These are phyloP conservation scores for Dromius quadrimaculatus DNA, from an alignment of 2,888 invertebrate genomes.

Conservation along the genomic window DNA sequence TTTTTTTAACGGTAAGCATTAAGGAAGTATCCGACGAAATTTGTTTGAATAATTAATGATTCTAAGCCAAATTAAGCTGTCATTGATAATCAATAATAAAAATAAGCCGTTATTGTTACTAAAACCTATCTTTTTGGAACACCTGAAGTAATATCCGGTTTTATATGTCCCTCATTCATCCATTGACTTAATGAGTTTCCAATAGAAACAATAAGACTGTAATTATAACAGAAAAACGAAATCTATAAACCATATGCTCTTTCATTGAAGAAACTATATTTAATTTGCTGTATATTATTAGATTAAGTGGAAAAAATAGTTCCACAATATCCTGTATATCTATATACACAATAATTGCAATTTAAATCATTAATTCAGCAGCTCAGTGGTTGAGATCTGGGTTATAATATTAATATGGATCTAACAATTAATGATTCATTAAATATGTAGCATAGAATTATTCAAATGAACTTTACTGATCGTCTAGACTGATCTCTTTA, in stretches of 20 bases:
- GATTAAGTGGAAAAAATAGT: not conserved
- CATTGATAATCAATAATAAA: slow-evolving; percentile 18
- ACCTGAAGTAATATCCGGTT: slow-evolving; percentile 30
- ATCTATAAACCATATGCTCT: not conserved
- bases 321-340: slow-evolving; percentile 8
- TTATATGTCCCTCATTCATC: slow-evolving; percentile 4
- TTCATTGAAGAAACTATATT: not conserved
- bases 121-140: slow-evolving; percentile 15
- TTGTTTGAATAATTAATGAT: too few relatives aligned
- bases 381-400: slow-evolving; percentile 12
- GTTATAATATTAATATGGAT: slow-evolving; percentile 30
- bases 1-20: too few relatives aligned
- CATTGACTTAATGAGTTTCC: slow-evolving; percentile 11
- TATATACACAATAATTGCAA: slow-evolving; percentile 18
- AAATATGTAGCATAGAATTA: slow-evolving; percentile 20
- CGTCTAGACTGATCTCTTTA: slow-evolving; percentile 1
- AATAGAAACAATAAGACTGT: slow-evolving; percentile 11
- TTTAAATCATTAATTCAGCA: not conserved
- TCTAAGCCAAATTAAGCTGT: slow-evolving; percentile 25
- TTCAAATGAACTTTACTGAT: slow-evolving; percentile 12
- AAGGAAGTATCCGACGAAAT: too few relatives aligned
- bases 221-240: slow-evolving; percentile 13
- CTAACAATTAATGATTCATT: slow-evolving; percentile 24
- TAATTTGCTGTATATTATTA: too few relatives aligned
- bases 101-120: slow-evolving; percentile 10